phyloP scores from a whole-genome alignment of 2,113 vertebrate species.

The Anolis carolinensis region DNA sequence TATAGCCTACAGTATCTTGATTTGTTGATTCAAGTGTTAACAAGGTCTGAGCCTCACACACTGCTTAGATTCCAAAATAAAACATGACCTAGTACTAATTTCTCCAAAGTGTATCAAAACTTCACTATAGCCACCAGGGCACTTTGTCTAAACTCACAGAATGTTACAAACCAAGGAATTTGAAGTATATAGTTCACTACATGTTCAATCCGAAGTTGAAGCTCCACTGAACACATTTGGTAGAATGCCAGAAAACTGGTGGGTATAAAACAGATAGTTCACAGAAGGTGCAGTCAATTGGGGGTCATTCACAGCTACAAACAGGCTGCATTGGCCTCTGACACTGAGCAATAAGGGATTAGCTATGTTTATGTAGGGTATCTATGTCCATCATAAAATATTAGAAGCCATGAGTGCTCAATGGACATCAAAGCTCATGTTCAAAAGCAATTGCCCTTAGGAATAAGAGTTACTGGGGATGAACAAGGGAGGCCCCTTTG shows the following conservation, averaged over 20 bases:
- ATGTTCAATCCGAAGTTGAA: background rate
- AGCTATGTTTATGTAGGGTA: background rate
- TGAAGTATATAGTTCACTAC: background rate
- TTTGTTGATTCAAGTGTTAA: too few species aligned
- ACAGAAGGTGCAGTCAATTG: background rate
- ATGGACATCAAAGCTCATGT: background rate
- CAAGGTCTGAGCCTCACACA: too few species aligned
- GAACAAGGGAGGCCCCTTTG: too few species aligned
- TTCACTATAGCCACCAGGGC: background rate
- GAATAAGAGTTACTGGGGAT: too few species aligned
- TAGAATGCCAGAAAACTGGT: too few species aligned
- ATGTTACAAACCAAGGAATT: background rate
- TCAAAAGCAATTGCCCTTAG: background rate
- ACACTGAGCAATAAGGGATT: background rate
- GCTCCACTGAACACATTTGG: background rate
- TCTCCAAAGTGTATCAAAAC: too few species aligned
- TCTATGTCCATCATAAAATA: background rate
- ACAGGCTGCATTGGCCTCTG: too few species aligned
- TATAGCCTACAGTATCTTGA: too few species aligned
- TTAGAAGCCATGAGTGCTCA: background rate
- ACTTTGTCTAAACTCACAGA: background rate
- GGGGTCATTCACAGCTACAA: background rate
- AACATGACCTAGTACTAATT: too few species aligned
- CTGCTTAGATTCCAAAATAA: too few species aligned
- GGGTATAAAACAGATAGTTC: background rate